Evolutionary conservation across 1,140 invertebrate species (phyloP).

Genomic region (Fopius arisanus): DNA sequence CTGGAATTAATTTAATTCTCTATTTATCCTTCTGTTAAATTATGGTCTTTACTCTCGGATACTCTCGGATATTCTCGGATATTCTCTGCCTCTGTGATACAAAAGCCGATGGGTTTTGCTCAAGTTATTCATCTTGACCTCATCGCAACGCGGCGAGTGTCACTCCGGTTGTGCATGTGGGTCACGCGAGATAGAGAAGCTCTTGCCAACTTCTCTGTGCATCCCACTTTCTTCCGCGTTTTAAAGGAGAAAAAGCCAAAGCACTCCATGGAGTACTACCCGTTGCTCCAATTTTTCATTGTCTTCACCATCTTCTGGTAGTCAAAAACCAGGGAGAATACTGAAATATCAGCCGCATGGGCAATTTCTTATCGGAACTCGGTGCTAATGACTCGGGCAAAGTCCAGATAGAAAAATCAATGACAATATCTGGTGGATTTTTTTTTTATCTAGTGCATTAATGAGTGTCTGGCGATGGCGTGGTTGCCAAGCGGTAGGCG

Average conservation of each 20-base stretch:
- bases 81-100: neutral
- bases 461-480: neutral
- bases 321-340: neutral
- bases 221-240: conserved; percentile 3
- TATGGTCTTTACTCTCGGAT: neutral
- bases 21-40: neutral
- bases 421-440: neutral
- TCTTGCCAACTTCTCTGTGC: conserved; percentile 13
- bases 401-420: neutral
- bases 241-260: conserved; percentile 9
- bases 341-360: neutral
- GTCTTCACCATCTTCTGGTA: neutral
- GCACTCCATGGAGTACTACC: conserved; percentile 14
- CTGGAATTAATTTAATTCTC: conserved; percentile 53
- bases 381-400: too few species aligned
- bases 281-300: neutral
- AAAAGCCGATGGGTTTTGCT: neutral
- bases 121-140: conserved; percentile 22
- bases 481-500: neutral
- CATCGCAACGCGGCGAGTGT: neutral
- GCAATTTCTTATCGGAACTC: too few species aligned
- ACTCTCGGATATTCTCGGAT: neutral
- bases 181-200: conserved; percentile 13
- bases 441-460: neutral
- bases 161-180: neutral